Evolutionary conservation across 2,113 vertebrate species (phyloP).

Genomic region (Chamaetylas fuelleborni): DNA sequence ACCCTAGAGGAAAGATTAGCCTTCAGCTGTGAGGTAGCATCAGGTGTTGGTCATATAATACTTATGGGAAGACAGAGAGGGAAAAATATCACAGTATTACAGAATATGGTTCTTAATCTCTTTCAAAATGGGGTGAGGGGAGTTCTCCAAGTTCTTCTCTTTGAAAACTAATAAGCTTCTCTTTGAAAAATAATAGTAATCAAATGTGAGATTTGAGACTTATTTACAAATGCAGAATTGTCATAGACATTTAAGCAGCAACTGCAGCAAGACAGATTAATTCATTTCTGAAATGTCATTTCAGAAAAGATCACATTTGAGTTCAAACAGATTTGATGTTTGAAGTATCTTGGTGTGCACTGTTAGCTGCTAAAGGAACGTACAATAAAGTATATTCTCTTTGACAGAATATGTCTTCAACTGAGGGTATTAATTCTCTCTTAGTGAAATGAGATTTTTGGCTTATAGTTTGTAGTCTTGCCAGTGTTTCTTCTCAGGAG

Average conservation of each 20-base stretch:
- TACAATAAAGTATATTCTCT: not conserved
- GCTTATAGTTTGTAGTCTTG: not conserved
- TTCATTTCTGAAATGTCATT: not conserved
- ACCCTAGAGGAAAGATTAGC: not conserved
- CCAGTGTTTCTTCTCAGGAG: not conserved
- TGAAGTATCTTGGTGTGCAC: fast-evolving
- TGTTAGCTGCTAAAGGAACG: not conserved
- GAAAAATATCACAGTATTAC: not conserved
- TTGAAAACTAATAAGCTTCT: not conserved
- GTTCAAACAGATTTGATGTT: not conserved
- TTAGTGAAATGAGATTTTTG: not conserved
- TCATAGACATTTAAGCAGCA: not conserved
- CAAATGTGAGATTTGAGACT: not conserved
- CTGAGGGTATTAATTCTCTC: not conserved
- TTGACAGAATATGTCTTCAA: not conserved
- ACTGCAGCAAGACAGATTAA: not conserved
- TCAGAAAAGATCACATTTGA: not conserved
- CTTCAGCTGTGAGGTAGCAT: not conserved
- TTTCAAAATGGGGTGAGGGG: fast-evolving
- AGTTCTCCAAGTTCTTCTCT: not conserved
- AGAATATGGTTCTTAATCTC: not conserved
- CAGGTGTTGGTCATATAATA: not conserved
- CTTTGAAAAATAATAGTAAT: not conserved
- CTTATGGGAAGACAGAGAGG: not conserved
- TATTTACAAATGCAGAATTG: not conserved